Base-by-base conservation (phyloP, 2,797 vertebrate genomes). In the Lacerta agilis region DNA sequence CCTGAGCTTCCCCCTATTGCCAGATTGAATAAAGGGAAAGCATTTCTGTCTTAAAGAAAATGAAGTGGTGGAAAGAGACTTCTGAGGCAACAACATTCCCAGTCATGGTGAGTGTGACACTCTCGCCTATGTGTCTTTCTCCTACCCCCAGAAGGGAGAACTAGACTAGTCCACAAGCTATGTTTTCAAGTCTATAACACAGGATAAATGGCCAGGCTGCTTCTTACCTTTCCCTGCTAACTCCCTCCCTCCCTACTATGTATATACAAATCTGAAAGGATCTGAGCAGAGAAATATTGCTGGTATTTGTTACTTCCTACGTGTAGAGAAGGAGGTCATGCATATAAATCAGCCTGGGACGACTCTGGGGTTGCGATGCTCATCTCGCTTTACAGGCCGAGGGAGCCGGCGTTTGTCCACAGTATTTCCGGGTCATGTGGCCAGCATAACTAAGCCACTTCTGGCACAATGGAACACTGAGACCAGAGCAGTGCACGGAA, bases 11-110 rank as follows among this genome's bases (percentile, higher is more conserved):
- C 71, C 83, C 86, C 73, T 92, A 64, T 38, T 88, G 5, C 8
- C 8, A 90, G 88, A 87, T 10, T 75, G 3, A 71, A 76, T 76
- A 41, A 76, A n/a, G 73, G 38, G 20, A 88, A 29, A 13, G 15
- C 87, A 93, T 91, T 49, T 20, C 82, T 71, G 15, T 41, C n/a
- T 49, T n/a, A 45, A 71, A 69, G 66, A 29, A 49, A 8, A 29
- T 33, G 36, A 49, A 83, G 23, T 83, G 29, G 29, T 33, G 29
- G 29, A 17, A 83, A n/a, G 18, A 71, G 49, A 55, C 49, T 55
- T 55, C 49, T 55, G 3, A 55, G 49, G 49, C 49, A 55, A 55
- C 49, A 55, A 4, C 49, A 55, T 55, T 15, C 49, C 49, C 49
- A 55, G 13, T 55, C 49, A 55, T 55, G 13, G 49, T 55, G 49